Conservation (phyloP, 2,797 vertebrate species). For the Acipenser oxyrinchus region DNA sequence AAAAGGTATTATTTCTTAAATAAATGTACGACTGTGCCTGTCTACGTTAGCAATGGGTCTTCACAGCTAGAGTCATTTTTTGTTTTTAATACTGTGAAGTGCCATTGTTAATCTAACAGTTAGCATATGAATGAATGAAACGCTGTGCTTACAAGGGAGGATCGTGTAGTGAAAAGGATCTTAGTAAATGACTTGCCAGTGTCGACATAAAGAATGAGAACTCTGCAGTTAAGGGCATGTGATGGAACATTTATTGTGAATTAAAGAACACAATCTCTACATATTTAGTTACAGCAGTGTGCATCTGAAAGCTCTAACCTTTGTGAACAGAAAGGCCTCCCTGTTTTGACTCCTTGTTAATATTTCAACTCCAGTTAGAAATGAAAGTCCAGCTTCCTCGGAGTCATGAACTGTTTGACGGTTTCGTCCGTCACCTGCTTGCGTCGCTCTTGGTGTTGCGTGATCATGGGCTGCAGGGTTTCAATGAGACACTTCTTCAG, state of each 20-base stretch:
- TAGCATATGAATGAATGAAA: no score
- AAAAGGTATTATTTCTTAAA: no score
- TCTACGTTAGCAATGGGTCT: no score
- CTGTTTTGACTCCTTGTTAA: neutral
- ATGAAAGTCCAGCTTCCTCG: constrained; percentile 72
- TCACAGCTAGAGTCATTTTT: no score
- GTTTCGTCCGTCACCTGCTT: constrained; percentile 76
- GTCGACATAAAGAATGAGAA: no score
- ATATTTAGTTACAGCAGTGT: constrained; percentile 4
- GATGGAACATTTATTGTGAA: constrained; percentile 11
- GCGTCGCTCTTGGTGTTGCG: constrained; percentile 82
- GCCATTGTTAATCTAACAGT: no score
- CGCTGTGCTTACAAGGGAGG: no score
- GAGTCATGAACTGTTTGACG: constrained; percentile 85
- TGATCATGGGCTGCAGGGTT: constrained; percentile 83
- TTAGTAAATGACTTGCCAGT: no score
- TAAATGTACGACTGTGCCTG: no score
- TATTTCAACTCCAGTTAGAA: constrained; percentile 44
- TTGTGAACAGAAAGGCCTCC: neutral
- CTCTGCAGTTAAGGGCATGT: neutral
- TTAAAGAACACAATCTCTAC: constrained; percentile 1
- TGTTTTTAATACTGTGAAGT: no score
- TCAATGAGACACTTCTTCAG: constrained; percentile 87
- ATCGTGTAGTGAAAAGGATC: no score
- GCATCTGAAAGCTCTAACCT: neutral